Evolutionary conservation across 2,888 invertebrate species (phyloP).

Genomic region (Heliconius erato): DNA sequence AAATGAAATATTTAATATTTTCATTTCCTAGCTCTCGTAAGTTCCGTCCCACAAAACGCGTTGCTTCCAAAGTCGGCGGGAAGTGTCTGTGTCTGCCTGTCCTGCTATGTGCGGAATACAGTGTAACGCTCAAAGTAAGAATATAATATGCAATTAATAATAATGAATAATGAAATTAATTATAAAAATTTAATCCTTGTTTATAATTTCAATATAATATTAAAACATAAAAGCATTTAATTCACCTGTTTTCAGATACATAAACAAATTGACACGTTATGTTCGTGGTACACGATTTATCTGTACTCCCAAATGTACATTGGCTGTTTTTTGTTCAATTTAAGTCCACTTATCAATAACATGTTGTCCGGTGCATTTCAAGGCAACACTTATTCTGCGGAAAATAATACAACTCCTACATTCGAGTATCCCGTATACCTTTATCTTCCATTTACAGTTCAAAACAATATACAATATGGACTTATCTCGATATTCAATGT

Average conservation of each 20-base stretch:
- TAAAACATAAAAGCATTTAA: background rate
- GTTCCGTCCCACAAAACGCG: too few species aligned
- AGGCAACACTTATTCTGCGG: background rate
- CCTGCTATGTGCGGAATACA: too few species aligned
- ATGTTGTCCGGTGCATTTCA: slow-evolving; percentile 11
- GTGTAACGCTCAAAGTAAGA: too few species aligned
- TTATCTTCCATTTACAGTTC: background rate
- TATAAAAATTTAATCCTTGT: too few species aligned
- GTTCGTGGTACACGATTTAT: slow-evolving; percentile 6
- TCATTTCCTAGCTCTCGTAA: too few species aligned
- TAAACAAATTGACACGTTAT: background rate
- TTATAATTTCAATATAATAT: background rate
- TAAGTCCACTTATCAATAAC: slow-evolving; percentile 12
- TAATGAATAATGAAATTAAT: too few species aligned
- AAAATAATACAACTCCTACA: background rate
- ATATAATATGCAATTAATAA: too few species aligned
- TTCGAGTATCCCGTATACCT: slow-evolving; percentile 6
- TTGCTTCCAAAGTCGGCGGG: too few species aligned
- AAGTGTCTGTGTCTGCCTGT: too few species aligned
- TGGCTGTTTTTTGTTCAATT: slow-evolving; percentile 2
- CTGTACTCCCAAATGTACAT: slow-evolving; percentile 17
- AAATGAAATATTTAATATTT: too few species aligned
- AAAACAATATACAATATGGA: background rate
- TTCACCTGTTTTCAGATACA: background rate
- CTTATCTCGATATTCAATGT: background rate